phyloP scores from a whole-genome alignment of 1,140 invertebrate genomes.

The Conus ventricosus region DNA sequence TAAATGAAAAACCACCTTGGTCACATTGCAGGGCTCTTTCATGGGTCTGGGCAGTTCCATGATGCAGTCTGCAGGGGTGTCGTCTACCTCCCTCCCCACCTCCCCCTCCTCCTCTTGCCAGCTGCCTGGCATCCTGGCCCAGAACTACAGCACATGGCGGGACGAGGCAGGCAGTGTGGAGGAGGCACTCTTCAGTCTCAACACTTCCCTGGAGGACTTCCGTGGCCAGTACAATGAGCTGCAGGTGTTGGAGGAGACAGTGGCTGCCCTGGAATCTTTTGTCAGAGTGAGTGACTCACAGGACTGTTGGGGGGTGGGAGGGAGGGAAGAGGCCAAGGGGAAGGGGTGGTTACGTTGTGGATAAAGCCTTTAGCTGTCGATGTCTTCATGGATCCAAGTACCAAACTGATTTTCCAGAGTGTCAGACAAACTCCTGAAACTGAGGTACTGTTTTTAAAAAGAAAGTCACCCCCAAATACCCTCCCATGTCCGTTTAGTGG shows the following conservation, averaged over 20 bases:
- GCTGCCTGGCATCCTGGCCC: slow-evolving; percentile 50
- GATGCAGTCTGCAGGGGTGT: slow-evolving; percentile 8
- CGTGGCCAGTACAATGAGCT: slow-evolving; percentile 76
- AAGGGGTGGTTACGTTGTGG: too few species aligned
- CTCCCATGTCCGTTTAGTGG: too few species aligned
- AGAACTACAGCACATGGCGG: slow-evolving; percentile 43
- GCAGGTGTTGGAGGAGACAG: slow-evolving; percentile 73
- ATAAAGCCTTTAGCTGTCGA: too few species aligned
- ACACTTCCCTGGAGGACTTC: slow-evolving; percentile 75
- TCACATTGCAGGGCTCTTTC: slow-evolving; percentile 32
- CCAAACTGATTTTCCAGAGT: too few species aligned
- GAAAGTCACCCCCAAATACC: too few species aligned
- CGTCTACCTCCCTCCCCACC: slow-evolving; percentile 16
- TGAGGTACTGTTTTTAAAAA: too few species aligned
- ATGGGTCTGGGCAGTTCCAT: slow-evolving; percentile 39
- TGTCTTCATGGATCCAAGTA: too few species aligned
- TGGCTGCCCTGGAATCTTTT: slow-evolving; percentile 71
- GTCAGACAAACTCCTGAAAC: too few species aligned
- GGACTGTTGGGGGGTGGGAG: neutral
- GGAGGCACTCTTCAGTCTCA: slow-evolving; percentile 66
- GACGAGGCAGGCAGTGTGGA: slow-evolving; percentile 64
- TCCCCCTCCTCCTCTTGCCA: slow-evolving; percentile 31
- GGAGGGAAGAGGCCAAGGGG: too few species aligned
- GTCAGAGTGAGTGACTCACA: slow-evolving; percentile 66
- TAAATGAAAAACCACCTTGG: neutral